Percentiles rank a stretch among this genome's conserved stretches.
Conservation (phyloP, 2,113 vertebrate species). For the Aramus guarauna region DNA sequence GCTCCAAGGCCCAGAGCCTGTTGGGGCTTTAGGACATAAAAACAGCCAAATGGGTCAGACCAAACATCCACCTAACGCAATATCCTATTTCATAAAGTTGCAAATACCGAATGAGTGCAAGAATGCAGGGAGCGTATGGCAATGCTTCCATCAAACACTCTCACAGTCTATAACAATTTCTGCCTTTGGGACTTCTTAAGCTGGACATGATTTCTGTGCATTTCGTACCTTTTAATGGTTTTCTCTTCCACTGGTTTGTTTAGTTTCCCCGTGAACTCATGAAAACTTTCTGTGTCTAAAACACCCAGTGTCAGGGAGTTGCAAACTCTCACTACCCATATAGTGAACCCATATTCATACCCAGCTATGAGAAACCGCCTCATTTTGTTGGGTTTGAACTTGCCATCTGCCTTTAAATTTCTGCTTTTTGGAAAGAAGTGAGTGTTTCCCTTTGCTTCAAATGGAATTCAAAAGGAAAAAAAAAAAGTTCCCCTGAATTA, state of each 20-base stretch:
- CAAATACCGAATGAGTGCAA: not conserved
- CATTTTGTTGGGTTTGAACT: not conserved
- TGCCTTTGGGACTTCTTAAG: not conserved
- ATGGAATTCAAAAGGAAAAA: not conserved
- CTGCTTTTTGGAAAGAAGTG: not conserved
- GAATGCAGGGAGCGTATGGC: not conserved
- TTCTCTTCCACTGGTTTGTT: not conserved
- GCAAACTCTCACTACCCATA: accelerated
- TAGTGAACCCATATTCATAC: not conserved
- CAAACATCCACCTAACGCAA: not conserved
- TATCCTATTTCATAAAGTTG: slow-evolving; percentile 36
- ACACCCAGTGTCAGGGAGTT: not conserved
- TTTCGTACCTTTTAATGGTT: not conserved
- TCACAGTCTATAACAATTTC: not conserved
- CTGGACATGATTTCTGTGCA: not conserved
- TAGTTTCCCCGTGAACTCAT: not conserved
- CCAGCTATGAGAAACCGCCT: not conserved
- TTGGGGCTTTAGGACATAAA: not conserved
- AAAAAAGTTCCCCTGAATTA: not conserved
- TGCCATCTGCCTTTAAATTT: not conserved
- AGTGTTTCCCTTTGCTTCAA: not conserved
- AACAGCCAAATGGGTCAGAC: not conserved
- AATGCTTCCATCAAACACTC: not conserved
- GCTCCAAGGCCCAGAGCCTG: not conserved
- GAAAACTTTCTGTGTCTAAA: not conserved